Conservation (phyloP, 1,140 invertebrate genomes). For the Eubasilissa regina region DNA sequence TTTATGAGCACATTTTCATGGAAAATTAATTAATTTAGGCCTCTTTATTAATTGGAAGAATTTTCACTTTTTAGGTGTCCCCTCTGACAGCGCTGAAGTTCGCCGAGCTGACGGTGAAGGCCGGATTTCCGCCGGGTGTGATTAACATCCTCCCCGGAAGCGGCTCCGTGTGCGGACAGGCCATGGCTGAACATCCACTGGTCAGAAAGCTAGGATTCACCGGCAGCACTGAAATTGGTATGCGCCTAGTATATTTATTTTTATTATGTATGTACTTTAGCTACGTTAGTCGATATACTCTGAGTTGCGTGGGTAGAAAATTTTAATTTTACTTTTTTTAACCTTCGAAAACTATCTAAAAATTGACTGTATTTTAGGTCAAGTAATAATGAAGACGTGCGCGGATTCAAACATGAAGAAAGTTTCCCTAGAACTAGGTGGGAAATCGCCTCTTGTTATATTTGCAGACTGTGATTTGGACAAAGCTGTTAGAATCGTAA, state of each 20-base stretch:
- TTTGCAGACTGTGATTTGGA: slow-evolving; percentile 95
- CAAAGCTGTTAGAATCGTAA: slow-evolving; percentile 90
- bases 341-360: too few species aligned
- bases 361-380: slow-evolving; percentile 73
- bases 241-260: slow-evolving; percentile 18
- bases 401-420: slow-evolving; percentile 94
- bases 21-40: too few species aligned
- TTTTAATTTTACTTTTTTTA: too few species aligned
- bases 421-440: slow-evolving; percentile 93
- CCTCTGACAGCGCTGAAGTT: slow-evolving; percentile 95
- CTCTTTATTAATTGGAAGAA: not conserved
- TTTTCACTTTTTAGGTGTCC: slow-evolving; percentile 77
- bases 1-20: too few species aligned
- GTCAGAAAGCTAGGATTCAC: slow-evolving; percentile 96
- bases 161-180: slow-evolving; percentile 85
- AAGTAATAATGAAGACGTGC: slow-evolving; percentile 91
- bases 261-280: not conserved
- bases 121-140: slow-evolving; percentile 95
- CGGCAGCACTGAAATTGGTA: slow-evolving; percentile 89
- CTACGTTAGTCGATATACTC: too few species aligned
- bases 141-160: slow-evolving; percentile 93
- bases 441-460: slow-evolving; percentile 95
- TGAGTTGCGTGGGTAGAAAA: too few species aligned
- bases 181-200: slow-evolving; percentile 86
- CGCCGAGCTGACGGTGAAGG: slow-evolving; percentile 87